A percentile compares a stretch with the other conserved stretches of the same genome.
phyloP scores from a whole-genome alignment of 2,888 invertebrate species.

The Colostygia pectinataria region DNA sequence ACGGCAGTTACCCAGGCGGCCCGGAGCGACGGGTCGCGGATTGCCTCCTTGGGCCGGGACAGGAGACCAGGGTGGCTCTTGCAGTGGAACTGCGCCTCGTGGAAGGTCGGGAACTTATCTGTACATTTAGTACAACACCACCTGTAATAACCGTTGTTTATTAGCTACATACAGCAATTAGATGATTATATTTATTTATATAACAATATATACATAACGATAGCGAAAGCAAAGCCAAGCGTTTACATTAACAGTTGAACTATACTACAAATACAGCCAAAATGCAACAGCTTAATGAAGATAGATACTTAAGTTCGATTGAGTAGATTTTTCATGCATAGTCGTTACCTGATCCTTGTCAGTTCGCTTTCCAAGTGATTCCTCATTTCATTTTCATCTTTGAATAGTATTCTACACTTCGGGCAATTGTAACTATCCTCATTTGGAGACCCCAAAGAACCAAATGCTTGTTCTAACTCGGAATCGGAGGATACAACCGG shows the following conservation, averaged over 20 bases:
- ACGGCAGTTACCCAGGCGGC: slow-evolving; percentile 57
- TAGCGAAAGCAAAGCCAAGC: slow-evolving; percentile 18
- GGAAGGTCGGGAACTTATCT: slow-evolving; percentile 60
- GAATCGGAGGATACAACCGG: slow-evolving; percentile 11
- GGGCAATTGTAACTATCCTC: slow-evolving; percentile 58
- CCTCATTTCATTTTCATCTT: slow-evolving; percentile 54
- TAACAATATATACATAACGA: background rate
- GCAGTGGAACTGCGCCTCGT: slow-evolving; percentile 72
- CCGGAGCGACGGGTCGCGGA: slow-evolving; percentile 51
- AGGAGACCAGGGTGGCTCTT: slow-evolving; percentile 49
- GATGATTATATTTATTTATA: too few relatives aligned
- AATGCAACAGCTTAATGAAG: background rate
- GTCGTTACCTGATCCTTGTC: slow-evolving; percentile 63
- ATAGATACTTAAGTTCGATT: too few relatives aligned
- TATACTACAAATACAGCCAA: background rate
- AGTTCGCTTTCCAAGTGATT: slow-evolving; percentile 69
- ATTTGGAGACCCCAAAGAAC: slow-evolving; percentile 52
- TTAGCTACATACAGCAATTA: slow-evolving; percentile 12
- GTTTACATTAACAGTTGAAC: background rate
- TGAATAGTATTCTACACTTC: slow-evolving; percentile 51
- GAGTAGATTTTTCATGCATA: background rate
- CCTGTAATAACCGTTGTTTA: slow-evolving; percentile 46
- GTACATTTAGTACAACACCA: slow-evolving; percentile 68
- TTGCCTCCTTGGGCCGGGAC: slow-evolving; percentile 55
- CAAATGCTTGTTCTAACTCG: slow-evolving; percentile 59